Percentiles rank a stretch among this genome's conserved stretches.
Conservation (phyloP, 2,888 invertebrate species). For the Dugesia japonica region DNA sequence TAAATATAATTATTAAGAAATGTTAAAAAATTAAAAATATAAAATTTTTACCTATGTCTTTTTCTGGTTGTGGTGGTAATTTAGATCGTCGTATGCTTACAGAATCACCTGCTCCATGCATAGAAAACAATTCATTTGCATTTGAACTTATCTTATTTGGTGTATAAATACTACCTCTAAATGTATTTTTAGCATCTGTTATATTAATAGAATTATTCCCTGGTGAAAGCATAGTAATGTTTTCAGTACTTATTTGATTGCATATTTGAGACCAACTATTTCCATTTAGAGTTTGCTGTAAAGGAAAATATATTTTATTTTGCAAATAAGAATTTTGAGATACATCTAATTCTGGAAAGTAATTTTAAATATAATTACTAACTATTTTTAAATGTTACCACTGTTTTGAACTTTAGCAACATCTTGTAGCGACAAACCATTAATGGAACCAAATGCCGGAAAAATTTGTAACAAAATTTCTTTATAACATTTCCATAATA, state of each 20-base stretch:
- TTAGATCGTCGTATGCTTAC: neutral
- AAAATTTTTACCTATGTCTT: neutral
- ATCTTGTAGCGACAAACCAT: neutral
- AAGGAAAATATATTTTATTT: constrained; percentile 8
- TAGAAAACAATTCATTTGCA: neutral
- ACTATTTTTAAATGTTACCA: neutral
- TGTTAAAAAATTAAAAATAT: no score
- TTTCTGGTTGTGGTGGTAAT: constrained; percentile 3
- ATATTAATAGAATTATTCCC: neutral
- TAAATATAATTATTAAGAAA: no score
- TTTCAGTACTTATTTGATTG: neutral
- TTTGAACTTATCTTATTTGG: neutral
- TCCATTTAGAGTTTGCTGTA: constrained; percentile 3
- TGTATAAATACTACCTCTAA: neutral
- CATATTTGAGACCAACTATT: constrained; percentile 5
- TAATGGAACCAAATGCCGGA: neutral
- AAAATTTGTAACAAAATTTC: neutral
- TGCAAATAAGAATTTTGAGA: neutral
- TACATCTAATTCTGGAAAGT: neutral
- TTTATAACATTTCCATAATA: constrained; percentile 3
- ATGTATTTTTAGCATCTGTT: neutral
- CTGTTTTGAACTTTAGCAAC: neutral
- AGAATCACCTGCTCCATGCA: constrained; percentile 7
- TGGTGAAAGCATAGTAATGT: neutral
- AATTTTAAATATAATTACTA: neutral